A percentile compares a stretch with the other conserved stretches of the same genome.
phyloP scores from a whole-genome alignment of 2,888 invertebrate species.

The Ochropleura leucogaster region DNA sequence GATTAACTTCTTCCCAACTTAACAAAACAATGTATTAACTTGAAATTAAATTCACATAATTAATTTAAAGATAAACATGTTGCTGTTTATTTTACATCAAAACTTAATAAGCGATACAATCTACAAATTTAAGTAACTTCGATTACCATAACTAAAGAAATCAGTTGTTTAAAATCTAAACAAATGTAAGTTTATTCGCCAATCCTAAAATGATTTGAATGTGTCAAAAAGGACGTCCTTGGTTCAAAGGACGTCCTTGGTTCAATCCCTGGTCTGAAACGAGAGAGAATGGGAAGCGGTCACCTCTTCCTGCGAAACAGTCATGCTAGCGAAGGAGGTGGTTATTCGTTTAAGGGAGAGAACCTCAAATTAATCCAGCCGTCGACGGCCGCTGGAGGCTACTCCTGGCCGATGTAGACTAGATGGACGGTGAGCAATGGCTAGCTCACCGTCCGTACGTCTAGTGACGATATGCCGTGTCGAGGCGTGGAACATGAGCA shows the following conservation, averaged over 20 bases:
- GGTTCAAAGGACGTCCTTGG: constrained; percentile 1
- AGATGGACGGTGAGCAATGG: no score
- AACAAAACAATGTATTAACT: constrained; percentile 2
- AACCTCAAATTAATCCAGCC: no score
- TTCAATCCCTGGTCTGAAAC: no score
- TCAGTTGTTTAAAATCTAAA: constrained; percentile 24
- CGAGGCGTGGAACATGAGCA: no score
- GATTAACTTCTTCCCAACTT: not conserved
- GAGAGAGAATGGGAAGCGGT: no score
- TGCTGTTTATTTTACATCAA: constrained; percentile 17
- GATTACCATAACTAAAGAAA: constrained; percentile 30
- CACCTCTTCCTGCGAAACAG: no score
- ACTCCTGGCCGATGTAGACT: no score
- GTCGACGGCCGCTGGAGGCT: no score
- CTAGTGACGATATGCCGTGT: no score
- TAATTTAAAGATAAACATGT: constrained; percentile 10
- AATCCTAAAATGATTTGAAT: constrained; percentile 38
- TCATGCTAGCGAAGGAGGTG: no score
- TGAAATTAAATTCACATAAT: constrained; percentile 12
- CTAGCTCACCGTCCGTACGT: no score
- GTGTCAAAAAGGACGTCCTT: constrained; percentile 17
- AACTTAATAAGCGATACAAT: constrained; percentile 32
- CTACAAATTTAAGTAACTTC: not conserved
- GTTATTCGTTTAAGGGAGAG: no score
- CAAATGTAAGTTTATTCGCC: constrained; percentile 19